Conservation (phyloP, 1,140 invertebrate genomes). For the Acromyrmex echinatior region DNA sequence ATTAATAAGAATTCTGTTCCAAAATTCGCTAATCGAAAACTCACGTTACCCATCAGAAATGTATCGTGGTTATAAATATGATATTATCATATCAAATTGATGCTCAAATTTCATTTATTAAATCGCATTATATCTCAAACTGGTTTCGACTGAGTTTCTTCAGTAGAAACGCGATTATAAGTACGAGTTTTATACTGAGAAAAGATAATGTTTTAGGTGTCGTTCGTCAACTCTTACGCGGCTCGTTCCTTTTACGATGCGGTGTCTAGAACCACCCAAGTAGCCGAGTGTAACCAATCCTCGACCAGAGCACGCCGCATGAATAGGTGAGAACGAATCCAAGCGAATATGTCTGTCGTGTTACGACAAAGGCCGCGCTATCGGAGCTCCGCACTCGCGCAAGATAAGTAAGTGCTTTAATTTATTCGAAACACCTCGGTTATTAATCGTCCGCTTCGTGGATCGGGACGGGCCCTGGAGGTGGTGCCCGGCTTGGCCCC, state of each 20-base stretch:
- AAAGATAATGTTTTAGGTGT: conserved; percentile 29
- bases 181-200: background rate
- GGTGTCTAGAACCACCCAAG: conserved; percentile 73
- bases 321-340: conserved; percentile 78
- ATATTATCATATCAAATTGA: background rate
- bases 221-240: conserved; percentile 53
- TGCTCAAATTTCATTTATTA: background rate
- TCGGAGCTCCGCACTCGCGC: conserved; percentile 78
- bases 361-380: conserved; percentile 79
- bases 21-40: background rate
- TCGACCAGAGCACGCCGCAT: conserved; percentile 50
- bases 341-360: conserved; percentile 75
- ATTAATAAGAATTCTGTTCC: background rate
- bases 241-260: conserved; percentile 46
- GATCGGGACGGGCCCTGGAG: conserved; percentile 25
- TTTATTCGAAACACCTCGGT: conserved; percentile 86
- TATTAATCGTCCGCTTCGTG: conserved; percentile 84
- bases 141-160: conserved; percentile 3
- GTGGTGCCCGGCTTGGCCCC: conserved; percentile 54
- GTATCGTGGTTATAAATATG: background rate
- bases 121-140: conserved; percentile 3
- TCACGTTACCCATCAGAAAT: background rate
- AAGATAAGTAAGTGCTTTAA: conserved; percentile 85
- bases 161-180: conserved; percentile 16
- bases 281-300: conserved; percentile 75